Evolutionary conservation across 2,888 invertebrate species (phyloP).

Genomic region (Mycalesis mineus): DNA sequence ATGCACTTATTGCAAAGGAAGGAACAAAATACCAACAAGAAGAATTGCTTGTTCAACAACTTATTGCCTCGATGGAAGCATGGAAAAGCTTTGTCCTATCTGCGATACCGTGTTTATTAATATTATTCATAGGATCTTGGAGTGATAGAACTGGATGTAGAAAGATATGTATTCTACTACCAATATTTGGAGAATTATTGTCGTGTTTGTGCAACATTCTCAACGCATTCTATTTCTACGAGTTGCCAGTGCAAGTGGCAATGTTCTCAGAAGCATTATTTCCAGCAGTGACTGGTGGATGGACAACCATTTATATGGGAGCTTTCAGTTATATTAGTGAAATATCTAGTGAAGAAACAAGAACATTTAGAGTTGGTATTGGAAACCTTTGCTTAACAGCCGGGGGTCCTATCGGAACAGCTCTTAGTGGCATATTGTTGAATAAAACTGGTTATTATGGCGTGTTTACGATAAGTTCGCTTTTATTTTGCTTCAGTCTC

Average conservation of each 20-base stretch:
- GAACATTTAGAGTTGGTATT: constrained; percentile 80
- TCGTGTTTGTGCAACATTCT: constrained; percentile 69
- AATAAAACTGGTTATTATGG: constrained; percentile 73
- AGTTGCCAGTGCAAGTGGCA: constrained; percentile 72
- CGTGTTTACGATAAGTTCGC: constrained; percentile 62
- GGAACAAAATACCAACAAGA: constrained; percentile 81
- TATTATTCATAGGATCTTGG: constrained; percentile 80
- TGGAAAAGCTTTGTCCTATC: constrained; percentile 77
- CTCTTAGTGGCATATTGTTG: constrained; percentile 62
- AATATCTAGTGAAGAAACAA: constrained; percentile 71
- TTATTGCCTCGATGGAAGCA: constrained; percentile 74
- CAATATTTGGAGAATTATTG: constrained; percentile 73
- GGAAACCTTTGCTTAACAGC: constrained; percentile 64
- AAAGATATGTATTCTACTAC: constrained; percentile 77
- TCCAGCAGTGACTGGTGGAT: constrained; percentile 75
- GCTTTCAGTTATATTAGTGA: constrained; percentile 80
- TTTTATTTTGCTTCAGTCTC: constrained; percentile 62
- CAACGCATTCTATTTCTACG: constrained; percentile 74
- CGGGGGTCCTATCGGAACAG: constrained; percentile 62
- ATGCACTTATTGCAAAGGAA: constrained; percentile 83
- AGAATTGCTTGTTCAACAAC: constrained; percentile 78
- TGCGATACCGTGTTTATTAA: constrained; percentile 72
- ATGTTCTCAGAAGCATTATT: constrained; percentile 74
- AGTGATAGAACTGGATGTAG: constrained; percentile 77
- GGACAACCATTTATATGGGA: constrained; percentile 77